Evolutionary conservation across 2,797 vertebrate genomes (phyloP), one percentile per base, ranked within the genome.

Genomic region (Artibeus lituratus): DNA sequence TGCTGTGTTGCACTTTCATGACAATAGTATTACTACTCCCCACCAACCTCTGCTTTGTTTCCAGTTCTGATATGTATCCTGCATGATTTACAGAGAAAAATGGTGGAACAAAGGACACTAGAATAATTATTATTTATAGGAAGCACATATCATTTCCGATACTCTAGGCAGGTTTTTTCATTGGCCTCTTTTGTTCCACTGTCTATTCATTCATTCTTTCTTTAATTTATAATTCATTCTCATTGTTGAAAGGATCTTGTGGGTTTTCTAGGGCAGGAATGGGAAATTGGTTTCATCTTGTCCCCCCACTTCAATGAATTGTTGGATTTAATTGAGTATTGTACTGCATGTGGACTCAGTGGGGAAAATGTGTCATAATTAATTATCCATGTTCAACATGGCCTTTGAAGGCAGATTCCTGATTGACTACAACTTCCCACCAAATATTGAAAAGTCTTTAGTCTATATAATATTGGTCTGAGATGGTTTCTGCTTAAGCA

Each of bases 221-320:
- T 69, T 49, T 62, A 76, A 53, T n/a, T 92, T 87, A 32, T 42
- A 82, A 78, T 39, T 53, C 42, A 49, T 42, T 74, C 39, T 86
- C 67, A 90, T 26, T 77, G n/a, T n/a, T 67, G 59, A 59, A 53
- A 91, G 74, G 51, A 22, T n/a, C 62, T 77, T 67, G 24, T 9
- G 57, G 18, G 57, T 73, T 69, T 7, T 90, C 62, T 9, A 8
- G 65, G 74, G 65, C 15, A 53, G 42, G 21, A n/a, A 59, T 72
- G 44, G 51, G 42, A 85, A 67, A 77, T 16, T 42, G 87, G 57
- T 74, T 88, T 77, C 42, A 74, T 91, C 78, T 59, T 62, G 65
- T 35, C 26, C 57, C 70, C 55, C n/a, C 47, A 14, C 19, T 95
- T 89, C 47, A 47, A 55, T 59, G 44, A 57, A 57, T 44, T 47